These are phyloP conservation scores for Psilopsiagon aymara DNA, from an alignment of 2,113 vertebrate genomes.

Conservation along the genomic window DNA sequence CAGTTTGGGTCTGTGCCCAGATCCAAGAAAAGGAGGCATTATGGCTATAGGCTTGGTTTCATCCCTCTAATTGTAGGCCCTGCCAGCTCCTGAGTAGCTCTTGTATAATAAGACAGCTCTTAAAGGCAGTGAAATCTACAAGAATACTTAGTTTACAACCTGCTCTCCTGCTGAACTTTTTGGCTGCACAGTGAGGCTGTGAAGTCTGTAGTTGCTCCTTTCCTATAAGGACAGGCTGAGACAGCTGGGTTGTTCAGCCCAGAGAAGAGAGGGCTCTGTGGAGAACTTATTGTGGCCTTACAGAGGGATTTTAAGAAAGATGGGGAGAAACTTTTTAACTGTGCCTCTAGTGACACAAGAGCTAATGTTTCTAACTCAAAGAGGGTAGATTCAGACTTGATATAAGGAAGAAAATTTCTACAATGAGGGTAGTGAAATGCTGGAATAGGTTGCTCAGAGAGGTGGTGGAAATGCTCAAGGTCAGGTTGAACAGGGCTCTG, in stretches of 20 bases:
- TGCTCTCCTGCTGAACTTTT: neutral
- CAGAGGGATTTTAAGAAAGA: neutral
- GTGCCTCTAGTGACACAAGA: accelerated
- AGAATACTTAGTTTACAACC: neutral
- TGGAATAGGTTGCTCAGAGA: accelerated
- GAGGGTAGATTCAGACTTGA: neutral
- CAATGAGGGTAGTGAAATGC: accelerated
- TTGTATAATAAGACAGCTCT: neutral
- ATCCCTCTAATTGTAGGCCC: neutral
- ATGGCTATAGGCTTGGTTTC: neutral
- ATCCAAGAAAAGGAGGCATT: neutral
- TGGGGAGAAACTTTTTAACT: neutral
- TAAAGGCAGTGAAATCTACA: neutral
- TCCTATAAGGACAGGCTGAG: neutral
- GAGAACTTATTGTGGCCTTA: neutral
- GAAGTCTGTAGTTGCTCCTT: neutral
- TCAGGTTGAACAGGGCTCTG: accelerated
- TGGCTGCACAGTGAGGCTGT: neutral
- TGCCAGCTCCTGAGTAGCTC: neutral
- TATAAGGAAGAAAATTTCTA: neutral
- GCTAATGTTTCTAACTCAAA: neutral
- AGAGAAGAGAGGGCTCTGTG: neutral
- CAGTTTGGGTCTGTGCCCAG: neutral
- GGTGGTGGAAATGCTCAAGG: neutral
- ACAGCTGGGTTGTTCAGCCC: neutral